Evolutionary conservation across 2,797 vertebrate species (phyloP), one percentile per base, ranked within the genome.

Genomic region (Falco novaeseelandiae): DNA sequence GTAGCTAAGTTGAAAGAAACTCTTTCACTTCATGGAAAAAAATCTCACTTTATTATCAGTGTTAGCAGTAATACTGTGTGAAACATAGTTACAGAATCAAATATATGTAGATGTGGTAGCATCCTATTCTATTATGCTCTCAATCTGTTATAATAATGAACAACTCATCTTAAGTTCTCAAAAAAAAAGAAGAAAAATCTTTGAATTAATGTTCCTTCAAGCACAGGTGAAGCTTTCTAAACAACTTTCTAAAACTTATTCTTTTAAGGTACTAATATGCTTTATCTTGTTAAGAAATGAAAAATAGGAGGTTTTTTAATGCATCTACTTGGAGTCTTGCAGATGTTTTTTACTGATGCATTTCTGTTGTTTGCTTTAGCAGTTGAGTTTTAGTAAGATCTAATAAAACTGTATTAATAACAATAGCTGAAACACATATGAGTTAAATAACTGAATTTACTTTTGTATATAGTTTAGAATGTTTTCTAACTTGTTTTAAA

Each of bases 371-470:
- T 91, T 92, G 13, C 17, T 69, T 94, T 84, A 93, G 65, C 18
- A 63, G 14, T 61, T 21, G 32, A 44, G 19, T 79, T 84, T 18
- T 57, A 78, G 48, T 36, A 73, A 59, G 58, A 78, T 38, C 27
- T 91, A 69, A 77, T 90, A 55, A 87, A 94, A 61, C 40, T 62
- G 7, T 79, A 32, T 87, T 76, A 89, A 14, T 86, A 87, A 66
- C 25, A 80, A 38, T 65, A 82, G 42, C 36, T 88, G 59, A 67
- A 92, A 62, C 11, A 36, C 10, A 51, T 82, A 65, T 81, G 69
- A 93, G 44, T 92, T 57, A 85, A 89, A 71, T 87, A 90, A 94
- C 36, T 66, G 34, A 73, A 59, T 80, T 92, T 90, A 71, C 49
- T 66, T 94, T 65, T 96, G 22, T 80, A 21, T 94, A 17, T 59